Percentiles rank a stretch among this genome's conserved stretches.
Conservation (phyloP, 37 sponge, comb jelly and placozoan genomes). For the Lycopodina hypogea region DNA sequence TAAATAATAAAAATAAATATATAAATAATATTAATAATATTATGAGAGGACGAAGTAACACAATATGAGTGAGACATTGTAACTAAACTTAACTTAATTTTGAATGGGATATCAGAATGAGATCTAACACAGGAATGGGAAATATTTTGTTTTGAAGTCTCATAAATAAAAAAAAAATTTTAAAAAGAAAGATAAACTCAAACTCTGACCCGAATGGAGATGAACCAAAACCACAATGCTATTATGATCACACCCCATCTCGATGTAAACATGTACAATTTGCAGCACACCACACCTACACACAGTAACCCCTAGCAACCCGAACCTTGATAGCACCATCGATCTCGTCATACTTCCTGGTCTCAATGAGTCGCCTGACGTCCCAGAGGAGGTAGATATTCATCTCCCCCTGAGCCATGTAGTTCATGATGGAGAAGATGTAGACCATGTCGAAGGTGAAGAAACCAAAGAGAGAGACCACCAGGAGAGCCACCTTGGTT, state of each 20-base stretch:
- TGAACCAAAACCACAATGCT: neutral
- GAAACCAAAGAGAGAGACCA: conserved; percentile 55
- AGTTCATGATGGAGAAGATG: conserved; percentile 64
- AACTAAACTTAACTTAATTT: no score
- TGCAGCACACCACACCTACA: neutral
- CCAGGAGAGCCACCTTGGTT: neutral
- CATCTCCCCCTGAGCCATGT: conserved; percentile 65
- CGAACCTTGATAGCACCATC: conserved; percentile 64
- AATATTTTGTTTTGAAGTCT: neutral
- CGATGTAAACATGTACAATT: no score
- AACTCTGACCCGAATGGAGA: neutral
- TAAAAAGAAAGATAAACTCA: neutral
- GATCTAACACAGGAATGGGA: neutral
- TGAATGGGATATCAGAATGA: no score
- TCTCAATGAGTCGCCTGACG: conserved; percentile 16
- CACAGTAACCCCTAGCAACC: conserved; percentile 1
- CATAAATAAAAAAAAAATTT: neutral
- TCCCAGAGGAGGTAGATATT: conserved; percentile 59
- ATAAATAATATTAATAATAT: no score
- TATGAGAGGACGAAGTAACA: no score
- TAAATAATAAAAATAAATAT: no score
- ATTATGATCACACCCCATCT: no score
- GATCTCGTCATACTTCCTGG: conserved; percentile 37
- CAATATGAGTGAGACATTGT: no score
- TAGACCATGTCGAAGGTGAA: conserved; percentile 70